A percentile compares a stretch with the other conserved stretches of the same genome.
Evolutionary conservation across 2,888 invertebrate genomes (phyloP).

Genomic region (Amblyjoppa fuscipennis): DNA sequence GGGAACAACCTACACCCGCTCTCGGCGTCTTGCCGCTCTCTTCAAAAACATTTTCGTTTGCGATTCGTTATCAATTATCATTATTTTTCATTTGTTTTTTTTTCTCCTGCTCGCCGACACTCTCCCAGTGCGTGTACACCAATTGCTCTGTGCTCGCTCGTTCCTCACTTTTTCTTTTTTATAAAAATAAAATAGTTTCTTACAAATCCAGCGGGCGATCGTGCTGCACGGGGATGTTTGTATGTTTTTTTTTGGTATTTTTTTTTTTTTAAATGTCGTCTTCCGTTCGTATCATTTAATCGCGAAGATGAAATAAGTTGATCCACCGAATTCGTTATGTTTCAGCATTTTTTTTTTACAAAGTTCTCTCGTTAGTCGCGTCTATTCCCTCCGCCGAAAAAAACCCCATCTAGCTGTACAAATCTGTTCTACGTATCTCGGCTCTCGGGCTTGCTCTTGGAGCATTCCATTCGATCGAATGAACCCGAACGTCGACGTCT

Average conservation of each 20-base stretch:
- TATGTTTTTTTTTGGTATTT: conserved; percentile 17
- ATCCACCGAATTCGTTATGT: conserved; percentile 44
- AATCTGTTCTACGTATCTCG: conserved; percentile 15
- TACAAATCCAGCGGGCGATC: conserved; percentile 69
- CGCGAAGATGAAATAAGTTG: conserved; percentile 37
- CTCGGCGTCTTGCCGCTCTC: conserved; percentile 42
- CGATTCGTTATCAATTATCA: conserved; percentile 26
- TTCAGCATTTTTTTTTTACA: conserved; percentile 11
- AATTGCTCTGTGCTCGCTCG: conserved; percentile 48
- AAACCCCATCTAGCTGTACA: conserved; percentile 8
- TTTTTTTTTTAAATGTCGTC: conserved; percentile 23
- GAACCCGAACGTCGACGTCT: neutral
- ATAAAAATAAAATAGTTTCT: conserved; percentile 74
- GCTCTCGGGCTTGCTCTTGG: conserved; percentile 14
- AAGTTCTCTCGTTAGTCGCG: conserved; percentile 21
- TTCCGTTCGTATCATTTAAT: conserved; percentile 28
- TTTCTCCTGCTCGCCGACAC: conserved; percentile 43
- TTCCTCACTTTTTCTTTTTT: conserved; percentile 68
- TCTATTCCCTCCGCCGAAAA: conserved; percentile 4
- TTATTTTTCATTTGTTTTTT: conserved; percentile 42
- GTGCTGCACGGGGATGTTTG: conserved; percentile 29
- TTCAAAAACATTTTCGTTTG: conserved; percentile 43
- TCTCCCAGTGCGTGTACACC: conserved; percentile 34
- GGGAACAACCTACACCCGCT: conserved; percentile 33
- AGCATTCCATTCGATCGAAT: neutral